These are phyloP conservation scores for Zaprionus obscuricornis DNA, from an alignment of 2,888 invertebrate species.

Conservation along the genomic window DNA sequence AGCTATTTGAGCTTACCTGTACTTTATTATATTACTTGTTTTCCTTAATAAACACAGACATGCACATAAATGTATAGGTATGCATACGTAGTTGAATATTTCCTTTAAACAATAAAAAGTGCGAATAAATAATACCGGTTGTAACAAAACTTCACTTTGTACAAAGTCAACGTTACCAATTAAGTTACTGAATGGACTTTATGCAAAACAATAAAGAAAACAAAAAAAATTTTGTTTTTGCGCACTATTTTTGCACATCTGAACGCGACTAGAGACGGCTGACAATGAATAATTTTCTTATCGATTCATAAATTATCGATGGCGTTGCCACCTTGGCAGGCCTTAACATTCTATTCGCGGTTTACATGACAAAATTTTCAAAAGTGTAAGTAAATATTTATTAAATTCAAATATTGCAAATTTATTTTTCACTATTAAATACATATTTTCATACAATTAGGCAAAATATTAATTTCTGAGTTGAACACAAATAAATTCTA, in stretches of 20 bases:
- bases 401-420: conserved; percentile 24
- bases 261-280: conserved; percentile 47
- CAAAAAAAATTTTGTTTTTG: conserved; percentile 36
- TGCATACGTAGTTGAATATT: too few species aligned
- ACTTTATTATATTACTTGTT: background rate
- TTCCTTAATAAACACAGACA: background rate
- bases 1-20: conserved; percentile 29
- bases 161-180: background rate
- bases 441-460: conserved; percentile 49
- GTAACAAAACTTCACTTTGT: background rate
- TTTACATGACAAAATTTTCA: background rate
- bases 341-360: background rate
- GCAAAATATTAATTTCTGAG: conserved; percentile 35
- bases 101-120: background rate
- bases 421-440: conserved; percentile 62
- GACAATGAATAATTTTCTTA: background rate
- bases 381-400: background rate
- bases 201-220: conserved; percentile 9
- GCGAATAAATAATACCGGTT: background rate
- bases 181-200: conserved; percentile 4
- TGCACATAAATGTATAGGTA: background rate
- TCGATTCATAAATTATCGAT: conserved; percentile 5
- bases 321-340: conserved; percentile 21
- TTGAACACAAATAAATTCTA: conserved; percentile 48
- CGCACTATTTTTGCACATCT: conserved; percentile 50